phyloP scores from a whole-genome alignment of 2,113 vertebrate genomes.

The Jaculus jaculus region DNA sequence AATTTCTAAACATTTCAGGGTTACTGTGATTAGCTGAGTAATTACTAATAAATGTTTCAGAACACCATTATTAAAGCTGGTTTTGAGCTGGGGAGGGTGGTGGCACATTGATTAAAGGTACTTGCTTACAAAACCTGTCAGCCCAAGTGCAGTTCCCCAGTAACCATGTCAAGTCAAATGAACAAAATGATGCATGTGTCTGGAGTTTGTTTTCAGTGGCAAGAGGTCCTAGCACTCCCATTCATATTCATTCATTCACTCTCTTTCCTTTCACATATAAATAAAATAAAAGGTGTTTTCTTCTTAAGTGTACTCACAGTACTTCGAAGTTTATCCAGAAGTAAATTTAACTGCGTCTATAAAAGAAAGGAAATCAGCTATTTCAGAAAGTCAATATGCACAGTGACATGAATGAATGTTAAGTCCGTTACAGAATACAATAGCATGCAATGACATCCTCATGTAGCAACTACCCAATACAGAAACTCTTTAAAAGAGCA shows the following conservation, averaged over 20 bases:
- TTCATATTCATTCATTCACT: too few species aligned
- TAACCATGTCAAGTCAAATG: too few species aligned
- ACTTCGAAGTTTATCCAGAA: slow-evolving; percentile 97
- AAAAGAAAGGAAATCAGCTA: slow-evolving; percentile 68
- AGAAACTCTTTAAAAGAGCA: slow-evolving; percentile 54
- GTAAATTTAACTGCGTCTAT: slow-evolving; percentile 97
- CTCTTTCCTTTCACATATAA: too few species aligned
- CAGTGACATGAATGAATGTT: not conserved
- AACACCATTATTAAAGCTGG: not conserved
- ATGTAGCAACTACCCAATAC: not conserved
- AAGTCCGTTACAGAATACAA: slow-evolving; percentile 24
- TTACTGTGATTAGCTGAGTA: slow-evolving; percentile 2
- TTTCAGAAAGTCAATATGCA: slow-evolving; percentile 53
- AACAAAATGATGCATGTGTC: too few species aligned
- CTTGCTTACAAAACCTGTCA: too few species aligned
- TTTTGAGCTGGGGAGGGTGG: too few species aligned
- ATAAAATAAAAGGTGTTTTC: not conserved
- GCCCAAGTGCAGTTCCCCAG: too few species aligned
- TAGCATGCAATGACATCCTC: slow-evolving; percentile 35
- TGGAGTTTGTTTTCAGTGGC: too few species aligned
- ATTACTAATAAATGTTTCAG: slow-evolving; percentile 1
- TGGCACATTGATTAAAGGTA: too few species aligned
- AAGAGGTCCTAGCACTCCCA: too few species aligned
- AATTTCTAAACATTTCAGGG: slow-evolving; percentile 41
- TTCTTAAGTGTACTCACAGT: slow-evolving; percentile 89